A percentile compares a stretch with the other conserved stretches of the same genome.
Evolutionary conservation across 2,888 invertebrate genomes (phyloP).

Genomic region (Mimumesa dahlbomi): DNA sequence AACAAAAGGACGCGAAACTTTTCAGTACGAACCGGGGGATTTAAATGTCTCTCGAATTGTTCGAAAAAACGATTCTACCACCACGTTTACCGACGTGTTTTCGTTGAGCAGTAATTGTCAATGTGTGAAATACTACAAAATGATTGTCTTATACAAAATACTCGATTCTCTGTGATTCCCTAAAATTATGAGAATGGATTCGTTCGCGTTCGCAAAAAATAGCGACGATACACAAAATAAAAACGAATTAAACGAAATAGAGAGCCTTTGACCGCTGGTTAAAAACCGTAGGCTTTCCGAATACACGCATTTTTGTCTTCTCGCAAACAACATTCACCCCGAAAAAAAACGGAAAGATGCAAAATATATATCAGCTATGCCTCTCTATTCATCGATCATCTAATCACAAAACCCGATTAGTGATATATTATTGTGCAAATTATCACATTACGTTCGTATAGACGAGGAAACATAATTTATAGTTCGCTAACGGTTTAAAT

Average conservation of each 20-base stretch:
- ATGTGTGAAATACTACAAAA: constrained; percentile 36
- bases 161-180: constrained; percentile 14
- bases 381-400: constrained; percentile 16
- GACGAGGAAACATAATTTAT: constrained; percentile 23
- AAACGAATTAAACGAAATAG: constrained; percentile 12
- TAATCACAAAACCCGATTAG: constrained; percentile 35
- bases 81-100: not conserved
- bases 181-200: constrained; percentile 1
- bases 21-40: not conserved
- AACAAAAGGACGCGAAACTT: constrained; percentile 1
- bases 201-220: not conserved
- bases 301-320: too few species aligned
- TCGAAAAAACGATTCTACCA: not conserved
- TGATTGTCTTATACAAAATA: constrained; percentile 44
- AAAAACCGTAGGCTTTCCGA: constrained; percentile 38
- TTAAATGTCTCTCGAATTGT: not conserved
- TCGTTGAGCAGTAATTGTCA: constrained; percentile 23
- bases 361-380: constrained; percentile 31
- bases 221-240: not conserved
- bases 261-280: constrained; percentile 33
- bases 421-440: constrained; percentile 56
- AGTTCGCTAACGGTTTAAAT: constrained; percentile 12
- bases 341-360: constrained; percentile 32
- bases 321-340: constrained; percentile 10
- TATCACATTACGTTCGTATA: constrained; percentile 56